phyloP scores from a whole-genome alignment of 2,113 vertebrate genomes.

The Glaucomys volans region DNA sequence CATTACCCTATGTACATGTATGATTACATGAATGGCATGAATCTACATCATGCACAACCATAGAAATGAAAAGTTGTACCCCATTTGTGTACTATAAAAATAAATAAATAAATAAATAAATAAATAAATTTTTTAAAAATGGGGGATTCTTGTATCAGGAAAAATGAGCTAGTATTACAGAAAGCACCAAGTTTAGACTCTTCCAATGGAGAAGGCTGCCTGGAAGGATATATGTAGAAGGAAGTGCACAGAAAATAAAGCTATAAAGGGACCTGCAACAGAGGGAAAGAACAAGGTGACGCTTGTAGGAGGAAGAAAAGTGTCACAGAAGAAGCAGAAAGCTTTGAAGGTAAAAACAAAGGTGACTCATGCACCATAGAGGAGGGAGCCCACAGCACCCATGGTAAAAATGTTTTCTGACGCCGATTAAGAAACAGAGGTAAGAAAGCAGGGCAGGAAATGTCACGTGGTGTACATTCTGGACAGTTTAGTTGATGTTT shows the following conservation, averaged over 20 bases:
- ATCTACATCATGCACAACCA: too few relatives aligned
- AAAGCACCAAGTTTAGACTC: neutral
- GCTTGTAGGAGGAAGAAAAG: conserved; percentile 5
- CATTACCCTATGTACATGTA: too few relatives aligned
- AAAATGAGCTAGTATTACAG: conserved; percentile 5
- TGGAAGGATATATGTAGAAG: neutral
- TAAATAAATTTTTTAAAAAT: too few relatives aligned
- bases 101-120: too few relatives aligned
- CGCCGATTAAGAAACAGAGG: neutral
- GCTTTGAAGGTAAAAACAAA: conserved; percentile 23
- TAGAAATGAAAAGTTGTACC: too few relatives aligned
- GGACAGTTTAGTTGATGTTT: conserved; percentile 45
- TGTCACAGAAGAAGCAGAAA: neutral
- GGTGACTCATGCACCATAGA: neutral
- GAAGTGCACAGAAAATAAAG: neutral
- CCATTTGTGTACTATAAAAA: too few relatives aligned
- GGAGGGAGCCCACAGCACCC: neutral
- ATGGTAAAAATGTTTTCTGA: neutral
- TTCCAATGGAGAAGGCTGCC: neutral
- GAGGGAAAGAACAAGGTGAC: neutral
- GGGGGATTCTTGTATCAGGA: neutral
- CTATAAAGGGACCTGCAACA: neutral
- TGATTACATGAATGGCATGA: too few relatives aligned
- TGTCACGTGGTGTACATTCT: neutral
- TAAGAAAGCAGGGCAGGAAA: conserved; percentile 39